phyloP scores from a whole-genome alignment of 2,113 vertebrate species.

The Emydura subglobosa region DNA sequence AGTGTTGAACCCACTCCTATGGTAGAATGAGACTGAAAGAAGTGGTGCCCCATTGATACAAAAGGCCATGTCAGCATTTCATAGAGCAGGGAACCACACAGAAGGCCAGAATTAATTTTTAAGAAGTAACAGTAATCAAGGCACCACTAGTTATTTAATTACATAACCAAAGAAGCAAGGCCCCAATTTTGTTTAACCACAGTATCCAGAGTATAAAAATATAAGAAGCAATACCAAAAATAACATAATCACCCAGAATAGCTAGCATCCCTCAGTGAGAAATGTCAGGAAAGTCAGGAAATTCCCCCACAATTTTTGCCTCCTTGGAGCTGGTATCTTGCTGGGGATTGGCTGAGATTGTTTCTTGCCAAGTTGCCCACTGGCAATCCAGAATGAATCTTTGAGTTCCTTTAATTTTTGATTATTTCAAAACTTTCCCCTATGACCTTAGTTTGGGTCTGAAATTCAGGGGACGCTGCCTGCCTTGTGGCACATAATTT shows the following conservation, averaged over 20 bases:
- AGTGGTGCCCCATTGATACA: not conserved
- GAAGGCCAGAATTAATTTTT: not conserved
- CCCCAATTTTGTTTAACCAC: not conserved
- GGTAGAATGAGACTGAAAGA: not conserved
- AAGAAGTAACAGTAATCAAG: accelerated
- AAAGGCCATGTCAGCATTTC: not conserved
- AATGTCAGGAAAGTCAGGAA: not conserved
- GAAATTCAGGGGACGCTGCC: not conserved
- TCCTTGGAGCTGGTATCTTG: not conserved
- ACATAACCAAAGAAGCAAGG: not conserved
- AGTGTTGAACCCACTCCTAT: not conserved
- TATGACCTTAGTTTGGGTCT: not conserved
- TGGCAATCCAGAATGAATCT: not conserved
- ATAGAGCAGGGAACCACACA: not conserved
- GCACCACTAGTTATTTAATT: not conserved
- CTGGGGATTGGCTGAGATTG: not conserved
- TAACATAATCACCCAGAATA: not conserved
- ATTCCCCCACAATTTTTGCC: not conserved
- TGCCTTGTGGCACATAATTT: not conserved
- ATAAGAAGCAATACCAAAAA: not conserved
- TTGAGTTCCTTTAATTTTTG: not conserved
- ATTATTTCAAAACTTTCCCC: not conserved
- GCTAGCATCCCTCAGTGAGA: not conserved
- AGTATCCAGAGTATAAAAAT: not conserved
- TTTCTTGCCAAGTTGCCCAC: not conserved